Base-by-base conservation (phyloP, 2,888 invertebrate species). In the Drosophila percnosoma region DNA sequence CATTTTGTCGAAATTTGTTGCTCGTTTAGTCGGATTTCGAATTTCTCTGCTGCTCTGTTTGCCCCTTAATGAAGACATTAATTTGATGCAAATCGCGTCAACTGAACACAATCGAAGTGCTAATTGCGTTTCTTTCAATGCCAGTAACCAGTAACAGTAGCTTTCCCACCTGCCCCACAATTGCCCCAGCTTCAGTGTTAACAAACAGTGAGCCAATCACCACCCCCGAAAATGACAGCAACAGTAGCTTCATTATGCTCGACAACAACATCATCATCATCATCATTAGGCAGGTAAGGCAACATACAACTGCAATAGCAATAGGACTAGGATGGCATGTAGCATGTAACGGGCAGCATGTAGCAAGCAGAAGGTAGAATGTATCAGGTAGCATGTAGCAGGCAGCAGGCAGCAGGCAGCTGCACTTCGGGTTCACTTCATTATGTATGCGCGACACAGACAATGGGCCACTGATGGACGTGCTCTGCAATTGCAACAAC, bases 61-160 rank as follows among this genome's bases (percentile, higher is more conserved):
- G 80, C 60, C 70, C 65, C 67, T 66, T 83, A 83, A 87, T 85
- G 88, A 87, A 87, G 87, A 87, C 89, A 87, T 87, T 89, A 87
- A 87, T 87, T 87, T 89, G 89, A 90, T 90, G 90, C 87, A 90
- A 90, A 83, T 86, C 80, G 89, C 82, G 82, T 75, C 80, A 81
- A 73, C 77, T 71, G 84, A 86, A 91, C 91, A 91, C 91, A 91
- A 91, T 91, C 86, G 90, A 84, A 85, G 80, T 89, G 88, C 90
- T 91, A 91, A 91, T 91, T 91, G 91, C 89, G 88, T 84, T 89
- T 89, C 91, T 89, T 90, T 90, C 90, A 88, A 80, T 82, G 79
- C 70, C 45, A 24, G 45, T 45, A 45, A 66, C 73, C 45, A 24
- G 24, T 24, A 45, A 64, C 73, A 34, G 57, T 55, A 54, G 52